Conservation (phyloP, 1,140 invertebrate genomes). For the Odontomachus brunneus region DNA sequence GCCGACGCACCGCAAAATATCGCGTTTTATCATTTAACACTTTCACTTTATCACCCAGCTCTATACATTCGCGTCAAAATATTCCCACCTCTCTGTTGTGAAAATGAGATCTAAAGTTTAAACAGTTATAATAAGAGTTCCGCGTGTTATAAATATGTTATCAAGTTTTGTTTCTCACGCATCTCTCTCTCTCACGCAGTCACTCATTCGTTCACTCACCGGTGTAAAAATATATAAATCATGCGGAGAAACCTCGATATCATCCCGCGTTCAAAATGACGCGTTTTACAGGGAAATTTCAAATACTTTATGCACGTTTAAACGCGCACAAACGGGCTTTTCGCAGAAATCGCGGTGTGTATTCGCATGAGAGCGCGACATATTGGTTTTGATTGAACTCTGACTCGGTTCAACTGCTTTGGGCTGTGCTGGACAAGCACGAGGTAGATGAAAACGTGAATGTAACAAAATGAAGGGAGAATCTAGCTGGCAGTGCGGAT, state of each 20-base stretch:
- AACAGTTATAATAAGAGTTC: not conserved
- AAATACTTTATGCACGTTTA: conserved; percentile 54
- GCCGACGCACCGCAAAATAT: not conserved
- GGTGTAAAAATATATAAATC: too few species aligned
- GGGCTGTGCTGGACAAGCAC: conserved; percentile 40
- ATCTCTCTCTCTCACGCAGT: not conserved
- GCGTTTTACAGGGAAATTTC: conserved; percentile 37
- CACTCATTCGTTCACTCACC: too few species aligned
- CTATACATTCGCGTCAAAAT: not conserved
- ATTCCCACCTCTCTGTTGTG: not conserved
- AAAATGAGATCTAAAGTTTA: not conserved
- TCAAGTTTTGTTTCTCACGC: not conserved
- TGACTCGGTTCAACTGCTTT: conserved; percentile 42
- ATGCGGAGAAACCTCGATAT: not conserved
- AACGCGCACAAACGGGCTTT: conserved; percentile 39
- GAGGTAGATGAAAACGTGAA: conserved; percentile 54
- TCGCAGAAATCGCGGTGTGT: conserved; percentile 50
- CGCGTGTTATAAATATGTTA: not conserved
- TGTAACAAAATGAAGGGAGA: conserved; percentile 57
- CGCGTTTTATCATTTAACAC: conserved; percentile 18
- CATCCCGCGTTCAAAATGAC: conserved; percentile 16
- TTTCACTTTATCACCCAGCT: conserved; percentile 8
- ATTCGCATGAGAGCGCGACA: conserved; percentile 46
- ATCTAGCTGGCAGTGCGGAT: conserved; percentile 25
- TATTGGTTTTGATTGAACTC: conserved; percentile 68